phyloP scores from a whole-genome alignment of 2,888 invertebrate species.

The Silvanus unidentatus region DNA sequence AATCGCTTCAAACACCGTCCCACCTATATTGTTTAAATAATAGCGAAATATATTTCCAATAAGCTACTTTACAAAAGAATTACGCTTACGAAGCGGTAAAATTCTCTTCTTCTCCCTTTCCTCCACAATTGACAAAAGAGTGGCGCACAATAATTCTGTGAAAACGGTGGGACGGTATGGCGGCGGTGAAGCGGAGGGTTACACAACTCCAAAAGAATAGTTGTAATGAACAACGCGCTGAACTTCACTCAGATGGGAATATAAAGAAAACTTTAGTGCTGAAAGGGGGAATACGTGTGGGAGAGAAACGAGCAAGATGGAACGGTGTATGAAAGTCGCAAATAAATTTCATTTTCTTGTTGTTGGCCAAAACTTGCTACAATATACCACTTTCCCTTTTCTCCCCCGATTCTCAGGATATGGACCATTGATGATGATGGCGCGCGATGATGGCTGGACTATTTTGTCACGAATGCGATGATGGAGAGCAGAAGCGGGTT shows the following conservation, averaged over 20 bases:
- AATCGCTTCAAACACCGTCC: conserved; percentile 9
- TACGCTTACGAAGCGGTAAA: conserved; percentile 26
- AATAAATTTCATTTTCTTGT: conserved; percentile 43
- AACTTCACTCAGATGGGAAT: conserved; percentile 41
- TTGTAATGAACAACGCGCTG: conserved; percentile 42
- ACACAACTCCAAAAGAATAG: conserved; percentile 40
- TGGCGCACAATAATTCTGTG: conserved; percentile 26
- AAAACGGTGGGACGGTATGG: not conserved
- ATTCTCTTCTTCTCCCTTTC: conserved; percentile 11
- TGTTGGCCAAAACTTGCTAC: conserved; percentile 30
- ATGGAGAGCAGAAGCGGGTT: too few relatives aligned
- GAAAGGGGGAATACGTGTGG: conserved; percentile 38
- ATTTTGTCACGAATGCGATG: too few relatives aligned
- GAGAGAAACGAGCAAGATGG: conserved; percentile 34
- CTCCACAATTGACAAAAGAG: conserved; percentile 23
- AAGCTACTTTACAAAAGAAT: conserved; percentile 39
- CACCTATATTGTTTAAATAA: conserved; percentile 25
- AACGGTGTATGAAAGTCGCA: conserved; percentile 27
- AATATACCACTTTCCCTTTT: conserved; percentile 7
- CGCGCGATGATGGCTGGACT: too few relatives aligned
- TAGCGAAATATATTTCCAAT: conserved; percentile 38
- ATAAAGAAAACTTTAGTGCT: conserved; percentile 44
- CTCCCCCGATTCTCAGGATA: not conserved
- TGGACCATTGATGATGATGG: too few relatives aligned
- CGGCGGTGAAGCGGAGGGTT: conserved; percentile 20